Percentiles rank a stretch among this genome's conserved stretches.
Conservation (phyloP, 2,888 invertebrate species). For the Drosophila pseudotalamancana region DNA sequence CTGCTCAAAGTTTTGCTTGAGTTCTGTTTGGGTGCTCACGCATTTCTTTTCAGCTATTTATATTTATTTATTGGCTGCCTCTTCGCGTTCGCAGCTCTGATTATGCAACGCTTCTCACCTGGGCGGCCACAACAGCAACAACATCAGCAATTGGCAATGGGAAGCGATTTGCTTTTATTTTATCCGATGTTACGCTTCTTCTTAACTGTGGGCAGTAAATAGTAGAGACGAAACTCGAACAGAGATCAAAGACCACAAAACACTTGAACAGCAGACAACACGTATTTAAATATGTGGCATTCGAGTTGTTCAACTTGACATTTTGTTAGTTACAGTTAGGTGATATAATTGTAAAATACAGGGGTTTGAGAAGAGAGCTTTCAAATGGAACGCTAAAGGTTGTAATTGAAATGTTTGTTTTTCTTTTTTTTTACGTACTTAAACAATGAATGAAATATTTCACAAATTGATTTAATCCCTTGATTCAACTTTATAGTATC, state of each 20-base stretch:
- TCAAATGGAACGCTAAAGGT: too few relatives aligned
- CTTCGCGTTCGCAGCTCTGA: constrained; percentile 31
- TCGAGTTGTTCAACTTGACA: constrained; percentile 26
- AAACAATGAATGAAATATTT: not conserved
- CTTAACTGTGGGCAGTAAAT: constrained; percentile 30
- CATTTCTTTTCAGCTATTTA: constrained; percentile 68
- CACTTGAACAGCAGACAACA: constrained; percentile 17
- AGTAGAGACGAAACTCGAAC: not conserved
- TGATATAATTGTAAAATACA: not conserved
- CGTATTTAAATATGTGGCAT: constrained; percentile 27
- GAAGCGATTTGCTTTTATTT: constrained; percentile 21
- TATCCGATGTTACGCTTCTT: not conserved
- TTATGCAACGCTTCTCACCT: constrained; percentile 59
- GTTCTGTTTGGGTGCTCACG: constrained; percentile 48
- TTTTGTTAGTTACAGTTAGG: constrained; percentile 19
- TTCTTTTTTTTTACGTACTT: not conserved
- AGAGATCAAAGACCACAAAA: constrained; percentile 42
- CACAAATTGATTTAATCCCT: not conserved
- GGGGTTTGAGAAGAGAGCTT: too few relatives aligned
- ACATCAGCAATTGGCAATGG: constrained; percentile 12
- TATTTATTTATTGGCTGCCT: constrained; percentile 63
- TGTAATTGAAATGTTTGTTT: not conserved
- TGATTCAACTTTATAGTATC: not conserved
- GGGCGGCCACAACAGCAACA: constrained; percentile 28
- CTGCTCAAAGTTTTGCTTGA: constrained; percentile 24